These are phyloP conservation scores for Phymanthus crucifer DNA, from an alignment of 92 coral and sea anemone species.

Conservation along the genomic window DNA sequence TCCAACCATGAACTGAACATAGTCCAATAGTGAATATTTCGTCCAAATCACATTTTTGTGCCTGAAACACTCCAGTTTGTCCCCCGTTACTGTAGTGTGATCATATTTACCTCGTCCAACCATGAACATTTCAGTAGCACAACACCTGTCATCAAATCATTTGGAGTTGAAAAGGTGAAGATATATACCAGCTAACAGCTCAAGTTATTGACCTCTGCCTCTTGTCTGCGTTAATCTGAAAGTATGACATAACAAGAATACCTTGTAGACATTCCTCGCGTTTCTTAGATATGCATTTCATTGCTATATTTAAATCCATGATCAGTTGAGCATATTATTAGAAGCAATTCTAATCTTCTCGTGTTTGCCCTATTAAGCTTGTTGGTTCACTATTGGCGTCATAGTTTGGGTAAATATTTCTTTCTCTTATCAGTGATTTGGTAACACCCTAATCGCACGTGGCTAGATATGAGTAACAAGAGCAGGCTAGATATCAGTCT, in stretches of 20 bases:
- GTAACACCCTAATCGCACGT: neutral
- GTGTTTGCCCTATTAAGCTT: neutral
- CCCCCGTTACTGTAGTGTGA: neutral
- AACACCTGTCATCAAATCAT: conserved; percentile 28
- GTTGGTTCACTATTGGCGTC: conserved; percentile 27
- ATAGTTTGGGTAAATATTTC: conserved; percentile 20
- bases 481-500: too few relatives aligned
- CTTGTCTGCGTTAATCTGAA: neutral
- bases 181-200: conserved; percentile 9
- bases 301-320: too few relatives aligned
- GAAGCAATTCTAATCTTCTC: neutral
- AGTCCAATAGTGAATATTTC: too few relatives aligned
- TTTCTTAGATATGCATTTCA: neutral
- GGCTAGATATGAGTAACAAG: neutral
- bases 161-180: conserved; percentile 31
- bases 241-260: neutral
- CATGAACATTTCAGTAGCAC: neutral
- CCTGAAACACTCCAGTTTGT: too few relatives aligned
- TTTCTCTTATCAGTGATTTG: conserved; percentile 10
- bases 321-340: neutral
- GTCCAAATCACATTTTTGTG: too few relatives aligned
- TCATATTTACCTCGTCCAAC: conserved; percentile 3
- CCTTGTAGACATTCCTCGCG: conserved; percentile 1
- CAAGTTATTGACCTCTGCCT: conserved; percentile 8
- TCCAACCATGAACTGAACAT: too few relatives aligned